Percentiles rank a stretch among this genome's conserved stretches.
Evolutionary conservation across 2,797 vertebrate genomes (phyloP).

Genomic region (Schizothorax lantsangensis): DNA sequence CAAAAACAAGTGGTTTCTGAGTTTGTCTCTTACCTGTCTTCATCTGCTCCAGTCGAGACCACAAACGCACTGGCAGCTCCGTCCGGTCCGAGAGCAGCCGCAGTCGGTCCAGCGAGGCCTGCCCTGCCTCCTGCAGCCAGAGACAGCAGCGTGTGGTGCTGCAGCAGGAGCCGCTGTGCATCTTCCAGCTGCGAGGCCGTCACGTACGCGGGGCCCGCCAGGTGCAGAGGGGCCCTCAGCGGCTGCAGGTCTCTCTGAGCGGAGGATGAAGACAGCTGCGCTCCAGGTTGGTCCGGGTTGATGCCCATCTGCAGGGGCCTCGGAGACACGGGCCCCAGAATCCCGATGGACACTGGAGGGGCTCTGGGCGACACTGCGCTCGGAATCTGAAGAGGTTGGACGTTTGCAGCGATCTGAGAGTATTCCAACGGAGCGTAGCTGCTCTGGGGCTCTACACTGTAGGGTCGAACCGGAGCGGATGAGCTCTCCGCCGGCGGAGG

Average conservation of each 20-base stretch:
- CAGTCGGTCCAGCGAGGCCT: conserved; percentile 15
- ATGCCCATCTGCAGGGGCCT: conserved; percentile 71
- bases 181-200: conserved; percentile 84
- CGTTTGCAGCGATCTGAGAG: conserved; percentile 49
- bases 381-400: conserved; percentile 68
- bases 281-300: conserved; percentile 71
- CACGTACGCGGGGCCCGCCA: conserved; percentile 17
- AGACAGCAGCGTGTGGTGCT: conserved; percentile 84
- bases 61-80: conserved; percentile 74
- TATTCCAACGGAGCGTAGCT: conserved; percentile 85
- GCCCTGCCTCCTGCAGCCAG: conserved; percentile 54
- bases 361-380: conserved; percentile 67
- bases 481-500: conserved; percentile 18
- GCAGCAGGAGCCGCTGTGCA: conserved; percentile 83
- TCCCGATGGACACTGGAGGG: conserved; percentile 72
- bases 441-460: conserved; percentile 74
- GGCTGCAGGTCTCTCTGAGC: conserved; percentile 77
- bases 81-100: conserved; percentile 70
- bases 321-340: conserved; percentile 66
- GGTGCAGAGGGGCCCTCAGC: conserved; percentile 28
- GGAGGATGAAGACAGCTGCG: conserved; percentile 72
- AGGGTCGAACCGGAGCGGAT: conserved; percentile 66
- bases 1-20: too few species aligned
- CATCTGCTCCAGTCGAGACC: conserved; percentile 85
- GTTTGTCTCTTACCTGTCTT: conserved; percentile 88